phyloP scores from a whole-genome alignment of 2,888 invertebrate genomes.

The Tineola bisselliella region DNA sequence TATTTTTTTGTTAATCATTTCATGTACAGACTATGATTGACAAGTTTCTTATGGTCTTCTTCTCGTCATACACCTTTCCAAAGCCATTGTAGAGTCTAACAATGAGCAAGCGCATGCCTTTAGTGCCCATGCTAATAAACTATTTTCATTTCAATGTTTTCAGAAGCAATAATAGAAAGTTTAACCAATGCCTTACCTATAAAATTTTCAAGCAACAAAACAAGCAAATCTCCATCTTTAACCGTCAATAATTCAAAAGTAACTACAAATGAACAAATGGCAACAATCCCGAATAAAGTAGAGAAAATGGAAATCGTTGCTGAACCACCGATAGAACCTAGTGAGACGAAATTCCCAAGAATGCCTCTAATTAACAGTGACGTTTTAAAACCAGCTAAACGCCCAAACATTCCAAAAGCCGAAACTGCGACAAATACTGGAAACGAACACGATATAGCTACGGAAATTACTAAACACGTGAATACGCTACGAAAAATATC shows the following conservation, averaged over 20 bases:
- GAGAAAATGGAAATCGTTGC: conserved; percentile 16
- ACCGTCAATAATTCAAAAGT: conserved; percentile 43
- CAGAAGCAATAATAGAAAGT: conserved; percentile 49
- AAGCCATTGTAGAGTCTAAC: too few species aligned
- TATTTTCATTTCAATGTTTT: too few species aligned
- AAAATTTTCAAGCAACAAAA: conserved; percentile 33
- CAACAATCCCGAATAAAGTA: conserved; percentile 6
- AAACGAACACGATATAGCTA: conserved; percentile 43
- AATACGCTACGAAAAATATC: conserved; percentile 50
- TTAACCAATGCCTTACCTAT: conserved; percentile 49
- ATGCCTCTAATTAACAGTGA: conserved; percentile 52
- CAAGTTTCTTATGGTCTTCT: too few species aligned
- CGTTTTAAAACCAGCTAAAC: conserved; percentile 34
- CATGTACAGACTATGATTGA: too few species aligned
- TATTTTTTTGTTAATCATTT: too few species aligned
- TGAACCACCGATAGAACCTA: neutral
- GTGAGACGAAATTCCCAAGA: conserved; percentile 35
- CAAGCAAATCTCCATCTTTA: conserved; percentile 40
- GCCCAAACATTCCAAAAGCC: conserved; percentile 25
- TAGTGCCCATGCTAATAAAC: too few species aligned
- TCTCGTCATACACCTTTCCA: too few species aligned
- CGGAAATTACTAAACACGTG: conserved; percentile 46
- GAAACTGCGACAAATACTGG: conserved; percentile 44
- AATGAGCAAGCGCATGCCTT: too few species aligned
- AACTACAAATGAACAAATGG: conserved; percentile 32